phyloP scores from a whole-genome alignment of 2,888 invertebrate genomes.

The Sminthurides aquaticus region DNA sequence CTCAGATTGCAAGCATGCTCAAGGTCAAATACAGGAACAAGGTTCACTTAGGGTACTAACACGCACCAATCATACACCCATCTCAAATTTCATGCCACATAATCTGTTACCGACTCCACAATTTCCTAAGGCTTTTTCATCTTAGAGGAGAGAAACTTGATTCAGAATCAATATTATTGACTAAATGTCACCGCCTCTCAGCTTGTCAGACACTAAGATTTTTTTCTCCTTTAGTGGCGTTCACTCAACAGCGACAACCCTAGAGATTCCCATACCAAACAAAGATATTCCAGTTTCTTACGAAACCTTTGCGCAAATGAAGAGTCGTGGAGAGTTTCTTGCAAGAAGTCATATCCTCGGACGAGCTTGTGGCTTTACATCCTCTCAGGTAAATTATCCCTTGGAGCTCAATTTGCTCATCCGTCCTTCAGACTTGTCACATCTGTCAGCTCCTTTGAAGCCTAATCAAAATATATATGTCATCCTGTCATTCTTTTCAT shows the following conservation, averaged over 20 bases:
- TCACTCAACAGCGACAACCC: conserved; percentile 34
- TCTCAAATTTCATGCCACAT: no score
- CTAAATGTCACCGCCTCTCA: no score
- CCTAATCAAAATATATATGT: no score
- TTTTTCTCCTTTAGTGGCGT: conserved; percentile 1
- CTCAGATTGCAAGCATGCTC: conserved; percentile 21
- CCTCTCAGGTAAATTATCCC: conserved; percentile 22
- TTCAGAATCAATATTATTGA: no score
- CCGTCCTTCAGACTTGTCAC: background rate
- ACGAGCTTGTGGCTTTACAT: conserved; percentile 28
- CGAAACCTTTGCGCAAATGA: conserved; percentile 28
- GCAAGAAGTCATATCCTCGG: conserved; percentile 30
- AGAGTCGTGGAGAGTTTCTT: conserved; percentile 28
- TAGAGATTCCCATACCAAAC: conserved; percentile 22
- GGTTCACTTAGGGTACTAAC: conserved; percentile 26
- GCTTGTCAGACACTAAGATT: background rate
- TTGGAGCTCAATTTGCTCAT: background rate
- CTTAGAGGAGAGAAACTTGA: no score
- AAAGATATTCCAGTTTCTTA: conserved; percentile 31
- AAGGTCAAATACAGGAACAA: conserved; percentile 24
- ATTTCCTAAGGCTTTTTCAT: no score
- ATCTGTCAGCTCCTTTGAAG: background rate
- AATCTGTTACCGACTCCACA: no score
- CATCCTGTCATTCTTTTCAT: background rate
- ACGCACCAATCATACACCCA: background rate